Conservation (phyloP, 2,797 vertebrate species). For the Cynopterus sphinx region DNA sequence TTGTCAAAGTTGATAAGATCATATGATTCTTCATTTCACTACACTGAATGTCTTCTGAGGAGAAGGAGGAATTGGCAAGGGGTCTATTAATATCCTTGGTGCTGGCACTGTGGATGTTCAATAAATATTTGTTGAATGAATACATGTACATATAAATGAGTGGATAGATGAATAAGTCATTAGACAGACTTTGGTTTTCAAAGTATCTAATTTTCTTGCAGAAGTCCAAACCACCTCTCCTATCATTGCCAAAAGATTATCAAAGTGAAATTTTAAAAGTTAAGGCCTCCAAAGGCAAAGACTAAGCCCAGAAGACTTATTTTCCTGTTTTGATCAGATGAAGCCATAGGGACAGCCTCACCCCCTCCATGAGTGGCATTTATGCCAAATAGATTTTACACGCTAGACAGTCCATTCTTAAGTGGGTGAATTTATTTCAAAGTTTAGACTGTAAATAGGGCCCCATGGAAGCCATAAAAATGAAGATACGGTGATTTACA, state of each 20-base stretch:
- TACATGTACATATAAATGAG: neutral
- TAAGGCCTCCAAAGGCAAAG: conserved; percentile 16
- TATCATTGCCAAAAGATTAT: neutral
- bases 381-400: conserved; percentile 68
- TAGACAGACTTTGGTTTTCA: neutral
- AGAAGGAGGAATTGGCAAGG: neutral
- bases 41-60: neutral
- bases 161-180: neutral
- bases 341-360: neutral
- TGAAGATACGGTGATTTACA: conserved; percentile 75
- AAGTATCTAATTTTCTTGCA: neutral
- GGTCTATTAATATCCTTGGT: neutral
- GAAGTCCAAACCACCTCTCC: neutral
- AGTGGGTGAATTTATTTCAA: conserved; percentile 71
- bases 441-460: conserved; percentile 66
- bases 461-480: conserved; percentile 74
- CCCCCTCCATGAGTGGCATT: conserved; percentile 46
- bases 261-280: conserved; percentile 25
- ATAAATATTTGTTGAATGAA: neutral
- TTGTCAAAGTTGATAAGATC: neutral
- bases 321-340: conserved; percentile 49
- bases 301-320: conserved; percentile 40
- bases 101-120: neutral
- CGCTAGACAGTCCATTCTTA: conserved; percentile 70
- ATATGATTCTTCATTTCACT: neutral